Percentiles rank a stretch among this genome's conserved stretches.
phyloP scores from a whole-genome alignment of 2,113 vertebrate species.

The Antechinus flavipes region DNA sequence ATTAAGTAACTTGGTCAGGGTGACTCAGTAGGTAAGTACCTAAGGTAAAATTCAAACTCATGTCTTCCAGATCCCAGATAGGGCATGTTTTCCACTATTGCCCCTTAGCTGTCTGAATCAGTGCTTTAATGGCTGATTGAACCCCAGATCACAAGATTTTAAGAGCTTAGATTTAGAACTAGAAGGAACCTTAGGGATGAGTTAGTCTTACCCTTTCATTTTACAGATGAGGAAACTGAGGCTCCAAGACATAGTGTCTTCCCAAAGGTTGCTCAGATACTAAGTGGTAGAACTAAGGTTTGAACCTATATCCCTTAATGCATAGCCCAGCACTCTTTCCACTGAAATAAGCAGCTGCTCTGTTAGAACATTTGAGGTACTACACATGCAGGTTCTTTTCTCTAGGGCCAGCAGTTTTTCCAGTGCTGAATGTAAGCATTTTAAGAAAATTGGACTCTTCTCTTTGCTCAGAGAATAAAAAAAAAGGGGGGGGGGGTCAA shows the following conservation, averaged over 20 bases:
- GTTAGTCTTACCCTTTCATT: background rate
- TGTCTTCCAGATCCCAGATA: background rate
- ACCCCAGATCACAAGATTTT: background rate
- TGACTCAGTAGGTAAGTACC: background rate
- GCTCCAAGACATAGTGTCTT: background rate
- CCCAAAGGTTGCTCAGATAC: background rate
- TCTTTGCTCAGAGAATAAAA: slow-evolving; percentile 3
- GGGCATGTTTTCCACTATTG: background rate
- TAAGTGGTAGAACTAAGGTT: background rate
- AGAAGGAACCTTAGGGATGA: background rate
- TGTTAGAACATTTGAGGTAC: background rate
- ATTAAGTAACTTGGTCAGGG: background rate
- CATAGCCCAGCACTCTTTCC: background rate
- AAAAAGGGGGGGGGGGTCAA: background rate
- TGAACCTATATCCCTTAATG: slow-evolving; percentile 12
- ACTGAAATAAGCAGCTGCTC: background rate
- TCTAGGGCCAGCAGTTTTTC: background rate
- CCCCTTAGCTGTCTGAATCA: background rate
- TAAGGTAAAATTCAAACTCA: background rate
- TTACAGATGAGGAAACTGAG: slow-evolving; percentile 9
- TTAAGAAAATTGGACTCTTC: background rate
- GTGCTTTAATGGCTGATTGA: background rate
- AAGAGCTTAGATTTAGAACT: background rate
- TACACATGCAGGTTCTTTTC: background rate
- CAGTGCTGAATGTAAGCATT: background rate